A percentile compares a stretch with the other conserved stretches of the same genome.
Conservation (phyloP, 2,113 vertebrate genomes). For the Chionodraco myersi region DNA sequence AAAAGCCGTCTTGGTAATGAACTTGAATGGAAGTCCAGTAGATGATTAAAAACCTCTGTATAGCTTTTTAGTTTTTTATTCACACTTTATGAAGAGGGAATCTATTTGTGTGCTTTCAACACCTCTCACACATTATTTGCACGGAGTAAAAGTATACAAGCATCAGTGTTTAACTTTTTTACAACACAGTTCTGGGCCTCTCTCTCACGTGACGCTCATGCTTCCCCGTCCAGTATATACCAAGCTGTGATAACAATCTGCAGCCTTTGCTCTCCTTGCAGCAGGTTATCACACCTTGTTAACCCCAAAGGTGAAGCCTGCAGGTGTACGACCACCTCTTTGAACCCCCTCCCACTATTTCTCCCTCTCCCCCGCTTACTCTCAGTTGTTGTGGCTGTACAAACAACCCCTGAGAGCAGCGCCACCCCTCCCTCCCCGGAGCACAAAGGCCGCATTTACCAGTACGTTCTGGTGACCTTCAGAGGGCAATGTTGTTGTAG, state of each 20-base stretch:
- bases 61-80: neutral
- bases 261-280: slow-evolving; percentile 13
- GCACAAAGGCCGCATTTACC: slow-evolving; percentile 81
- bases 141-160: neutral
- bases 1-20: neutral
- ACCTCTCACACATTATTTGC: neutral
- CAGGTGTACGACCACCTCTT: slow-evolving; percentile 63
- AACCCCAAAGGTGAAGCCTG: slow-evolving; percentile 69
- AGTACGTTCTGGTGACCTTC: slow-evolving; percentile 81
- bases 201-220: slow-evolving; percentile 22
- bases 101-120: neutral
- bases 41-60: neutral
- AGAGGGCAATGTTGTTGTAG: slow-evolving; percentile 81
- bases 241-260: slow-evolving; percentile 10
- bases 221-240: neutral
- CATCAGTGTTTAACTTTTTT: neutral
- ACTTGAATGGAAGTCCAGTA: slow-evolving; percentile 1
- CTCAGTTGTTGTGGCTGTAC: slow-evolving; percentile 61
- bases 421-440: slow-evolving; percentile 32
- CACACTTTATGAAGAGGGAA: neutral
- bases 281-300: slow-evolving; percentile 70
- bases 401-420: slow-evolving; percentile 54
- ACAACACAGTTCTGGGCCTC: neutral
- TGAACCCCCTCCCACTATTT: slow-evolving; percentile 34
- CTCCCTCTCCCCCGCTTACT: slow-evolving; percentile 31